These are phyloP conservation scores for Lampris megalopsis DNA, from an alignment of 2,113 vertebrate species.

Conservation along the genomic window DNA sequence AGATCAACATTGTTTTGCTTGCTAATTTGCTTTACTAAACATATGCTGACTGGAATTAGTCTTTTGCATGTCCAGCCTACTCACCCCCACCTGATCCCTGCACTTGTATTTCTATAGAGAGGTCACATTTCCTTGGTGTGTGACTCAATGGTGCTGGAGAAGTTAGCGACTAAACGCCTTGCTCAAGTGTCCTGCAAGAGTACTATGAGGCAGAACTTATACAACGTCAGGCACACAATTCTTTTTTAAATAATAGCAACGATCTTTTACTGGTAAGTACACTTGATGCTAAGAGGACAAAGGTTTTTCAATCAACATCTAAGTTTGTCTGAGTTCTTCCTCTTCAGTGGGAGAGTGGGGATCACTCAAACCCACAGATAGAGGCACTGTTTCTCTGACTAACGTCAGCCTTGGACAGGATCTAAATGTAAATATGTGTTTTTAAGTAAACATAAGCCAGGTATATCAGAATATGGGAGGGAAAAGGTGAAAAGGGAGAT, in stretches of 20 bases:
- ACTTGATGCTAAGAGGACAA: constrained; percentile 4
- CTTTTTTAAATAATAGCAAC: not conserved
- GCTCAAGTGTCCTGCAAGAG: not conserved
- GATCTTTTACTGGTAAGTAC: constrained; percentile 3
- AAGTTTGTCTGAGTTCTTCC: constrained; percentile 27
- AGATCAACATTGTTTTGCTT: constrained; percentile 9
- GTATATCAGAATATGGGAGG: constrained; percentile 30
- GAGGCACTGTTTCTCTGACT: constrained; percentile 24
- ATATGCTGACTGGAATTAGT: constrained; percentile 47
- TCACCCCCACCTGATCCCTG: not conserved
- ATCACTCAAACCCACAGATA: constrained; percentile 12
- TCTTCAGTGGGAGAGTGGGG: constrained; percentile 12
- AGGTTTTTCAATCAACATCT: constrained; percentile 4
- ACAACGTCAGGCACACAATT: not conserved
- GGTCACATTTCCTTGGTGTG: no score
- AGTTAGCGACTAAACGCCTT: not conserved
- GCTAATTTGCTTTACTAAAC: constrained; percentile 20
- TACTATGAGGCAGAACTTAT: not conserved
- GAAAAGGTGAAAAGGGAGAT: constrained; percentile 22
- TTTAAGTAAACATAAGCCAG: constrained; percentile 52
- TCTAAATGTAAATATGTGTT: constrained; percentile 27
- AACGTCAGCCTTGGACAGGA: constrained; percentile 16
- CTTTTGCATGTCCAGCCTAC: not conserved
- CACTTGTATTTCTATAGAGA: no score
- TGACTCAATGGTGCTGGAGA: no score